These are phyloP conservation scores for Lonchura striata DNA, from an alignment of 2,113 vertebrate species.

Conservation along the genomic window DNA sequence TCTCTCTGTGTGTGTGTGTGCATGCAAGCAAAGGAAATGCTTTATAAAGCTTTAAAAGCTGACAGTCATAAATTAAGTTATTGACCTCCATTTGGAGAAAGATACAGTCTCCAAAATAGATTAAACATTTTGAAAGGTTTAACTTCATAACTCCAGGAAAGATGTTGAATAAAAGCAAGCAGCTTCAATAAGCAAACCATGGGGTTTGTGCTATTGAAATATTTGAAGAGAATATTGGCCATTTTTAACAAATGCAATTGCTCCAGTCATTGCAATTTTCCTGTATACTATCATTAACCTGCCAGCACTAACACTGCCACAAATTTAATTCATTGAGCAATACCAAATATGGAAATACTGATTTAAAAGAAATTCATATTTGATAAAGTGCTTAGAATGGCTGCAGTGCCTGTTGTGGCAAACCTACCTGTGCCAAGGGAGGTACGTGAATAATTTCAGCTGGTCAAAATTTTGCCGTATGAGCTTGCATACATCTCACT, in stretches of 20 bases:
- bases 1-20: background rate
- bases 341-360: background rate
- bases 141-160: background rate
- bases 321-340: background rate
- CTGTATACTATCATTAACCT: background rate
- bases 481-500: background rate
- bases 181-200: background rate
- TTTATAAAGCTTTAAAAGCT: background rate
- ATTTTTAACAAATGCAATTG: background rate
- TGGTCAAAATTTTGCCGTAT: background rate
- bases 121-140: background rate
- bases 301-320: background rate
- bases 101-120: background rate
- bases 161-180: background rate
- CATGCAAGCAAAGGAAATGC: background rate
- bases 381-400: background rate
- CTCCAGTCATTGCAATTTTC: background rate
- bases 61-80: background rate
- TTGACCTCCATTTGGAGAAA: background rate
- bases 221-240: background rate
- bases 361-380: background rate
- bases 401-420: background rate
- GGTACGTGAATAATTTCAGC: background rate
- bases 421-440: background rate
- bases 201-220: background rate